Conservation (phyloP, 2,888 invertebrate species). For the Thymelicus acteon region DNA sequence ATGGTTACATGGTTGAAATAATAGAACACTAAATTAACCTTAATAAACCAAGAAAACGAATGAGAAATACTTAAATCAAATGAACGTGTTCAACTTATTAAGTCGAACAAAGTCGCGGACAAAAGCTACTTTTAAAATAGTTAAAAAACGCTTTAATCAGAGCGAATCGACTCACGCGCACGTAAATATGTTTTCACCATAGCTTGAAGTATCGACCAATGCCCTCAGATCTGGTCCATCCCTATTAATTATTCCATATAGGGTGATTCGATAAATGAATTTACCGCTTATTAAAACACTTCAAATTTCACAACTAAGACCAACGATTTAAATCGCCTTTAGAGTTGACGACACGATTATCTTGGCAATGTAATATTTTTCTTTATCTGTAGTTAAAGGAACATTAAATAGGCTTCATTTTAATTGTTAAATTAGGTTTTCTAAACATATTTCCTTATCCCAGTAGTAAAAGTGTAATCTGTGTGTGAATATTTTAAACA, state of each 20-base stretch:
- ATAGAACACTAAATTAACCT: too few relatives aligned
- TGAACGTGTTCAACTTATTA: not conserved
- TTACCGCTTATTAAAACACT: constrained; percentile 72
- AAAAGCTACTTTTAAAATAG: constrained; percentile 11
- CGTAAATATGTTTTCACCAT: constrained; percentile 31
- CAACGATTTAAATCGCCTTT: constrained; percentile 46
- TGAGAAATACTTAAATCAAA: not conserved
- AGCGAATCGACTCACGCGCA: constrained; percentile 25
- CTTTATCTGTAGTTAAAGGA: too few relatives aligned
- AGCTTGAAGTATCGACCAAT: constrained; percentile 20
- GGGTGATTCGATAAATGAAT: constrained; percentile 58
- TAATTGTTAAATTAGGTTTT: too few relatives aligned
- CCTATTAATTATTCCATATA: constrained; percentile 56
- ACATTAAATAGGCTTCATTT: too few relatives aligned
- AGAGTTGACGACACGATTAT: constrained; percentile 47
- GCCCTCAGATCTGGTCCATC: constrained; percentile 39
- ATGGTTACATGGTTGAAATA: too few relatives aligned
- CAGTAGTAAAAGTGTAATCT: too few relatives aligned
- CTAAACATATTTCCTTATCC: too few relatives aligned
- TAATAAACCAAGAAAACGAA: too few relatives aligned
- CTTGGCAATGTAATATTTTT: not conserved
- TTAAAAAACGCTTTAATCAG: constrained; percentile 17
- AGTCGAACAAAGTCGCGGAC: not conserved
- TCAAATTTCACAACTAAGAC: constrained; percentile 61
- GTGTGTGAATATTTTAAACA: too few relatives aligned